Evolutionary conservation across 2,113 vertebrate species (phyloP), one percentile per base, ranked within the genome.

Genomic region (Bos indicus): DNA sequence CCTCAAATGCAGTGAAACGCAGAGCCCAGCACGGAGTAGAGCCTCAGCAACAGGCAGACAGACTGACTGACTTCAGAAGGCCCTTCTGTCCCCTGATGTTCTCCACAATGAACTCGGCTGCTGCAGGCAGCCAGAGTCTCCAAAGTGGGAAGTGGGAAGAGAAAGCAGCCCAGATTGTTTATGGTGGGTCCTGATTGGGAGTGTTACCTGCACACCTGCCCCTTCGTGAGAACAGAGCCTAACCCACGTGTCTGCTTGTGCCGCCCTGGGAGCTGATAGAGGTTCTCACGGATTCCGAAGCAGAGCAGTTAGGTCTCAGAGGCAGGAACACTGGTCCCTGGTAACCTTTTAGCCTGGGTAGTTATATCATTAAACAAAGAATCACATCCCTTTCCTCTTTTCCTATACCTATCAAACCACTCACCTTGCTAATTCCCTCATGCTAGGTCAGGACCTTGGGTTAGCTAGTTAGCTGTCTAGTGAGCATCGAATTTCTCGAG

Each of bases 231-330:
- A 74, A 14, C 40, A 2, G 1, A n/a, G 80, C 28, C 21, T 3
- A 0, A 7, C 19, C 3, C 23, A 5, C 6, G 15, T 17, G 26
- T 52, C 57, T 23, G 52, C 36, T 4, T 54, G 7, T 16, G 26
- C 43, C 48, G 48, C 5, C 6, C 51, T 67, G 40, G 56, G 28
- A 60, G 19, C 23, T 2, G 17, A 43, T n/a, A 59, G 7, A 52
- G 16, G n/a, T 21, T 43, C 57, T 56, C 8, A 0, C 0, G 2
- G 54, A 33, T 59, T 80, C 62, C 1, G 1, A 59, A 64, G 30
- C 25, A 62, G 71, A 40, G 19, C 12, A 3, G 23, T 8, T 25
- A 8, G 28, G 16, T 59, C 36, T 48, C 11, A 2, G 74, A 90
- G 43, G 52, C 36, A 94, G 33, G 23, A 78, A 57, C 36, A 33